These are phyloP conservation scores for Triplophysa tibetana DNA, from an alignment of 2,113 vertebrate species.

Conservation along the genomic window DNA sequence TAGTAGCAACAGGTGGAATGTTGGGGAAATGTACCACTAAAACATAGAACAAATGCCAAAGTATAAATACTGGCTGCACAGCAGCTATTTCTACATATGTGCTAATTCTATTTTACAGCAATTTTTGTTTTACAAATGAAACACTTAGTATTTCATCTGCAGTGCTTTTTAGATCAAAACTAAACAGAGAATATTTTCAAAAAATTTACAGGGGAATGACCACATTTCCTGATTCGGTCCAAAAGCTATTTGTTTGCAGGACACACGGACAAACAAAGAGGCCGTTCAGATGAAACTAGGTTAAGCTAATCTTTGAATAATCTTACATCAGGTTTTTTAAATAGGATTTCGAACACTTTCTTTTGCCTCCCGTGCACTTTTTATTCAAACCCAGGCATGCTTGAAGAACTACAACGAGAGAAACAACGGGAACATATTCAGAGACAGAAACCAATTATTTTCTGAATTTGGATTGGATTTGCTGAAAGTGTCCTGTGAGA, in stretches of 20 bases:
- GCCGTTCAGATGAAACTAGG: constrained; percentile 66
- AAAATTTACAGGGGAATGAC: neutral
- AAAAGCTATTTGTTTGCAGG: constrained; percentile 63
- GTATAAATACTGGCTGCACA: too few relatives aligned
- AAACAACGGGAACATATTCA: constrained; percentile 8
- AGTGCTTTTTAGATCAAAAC: neutral
- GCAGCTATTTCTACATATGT: too few relatives aligned
- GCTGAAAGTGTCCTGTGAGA: neutral
- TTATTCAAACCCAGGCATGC: constrained; percentile 23
- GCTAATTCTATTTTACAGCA: neutral
- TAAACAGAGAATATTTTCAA: neutral
- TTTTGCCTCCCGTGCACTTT: constrained; percentile 26
- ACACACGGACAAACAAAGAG: constrained; percentile 67
- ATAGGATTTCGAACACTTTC: constrained; percentile 57
- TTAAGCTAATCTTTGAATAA: constrained; percentile 79
- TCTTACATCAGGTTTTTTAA: constrained; percentile 64
- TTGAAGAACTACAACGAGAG: constrained; percentile 26
- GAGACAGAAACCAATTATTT: constrained; percentile 23
- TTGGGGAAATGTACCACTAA: too few relatives aligned
- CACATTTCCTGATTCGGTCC: constrained; percentile 31
- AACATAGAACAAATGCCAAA: too few relatives aligned
- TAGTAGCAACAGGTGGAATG: neutral
- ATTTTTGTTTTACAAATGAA: neutral
- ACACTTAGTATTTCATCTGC: neutral
- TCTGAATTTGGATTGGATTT: constrained; percentile 4